Evolutionary conservation across 2,888 invertebrate species (phyloP).

Genomic region (Zaprionus bogoriensis): DNA sequence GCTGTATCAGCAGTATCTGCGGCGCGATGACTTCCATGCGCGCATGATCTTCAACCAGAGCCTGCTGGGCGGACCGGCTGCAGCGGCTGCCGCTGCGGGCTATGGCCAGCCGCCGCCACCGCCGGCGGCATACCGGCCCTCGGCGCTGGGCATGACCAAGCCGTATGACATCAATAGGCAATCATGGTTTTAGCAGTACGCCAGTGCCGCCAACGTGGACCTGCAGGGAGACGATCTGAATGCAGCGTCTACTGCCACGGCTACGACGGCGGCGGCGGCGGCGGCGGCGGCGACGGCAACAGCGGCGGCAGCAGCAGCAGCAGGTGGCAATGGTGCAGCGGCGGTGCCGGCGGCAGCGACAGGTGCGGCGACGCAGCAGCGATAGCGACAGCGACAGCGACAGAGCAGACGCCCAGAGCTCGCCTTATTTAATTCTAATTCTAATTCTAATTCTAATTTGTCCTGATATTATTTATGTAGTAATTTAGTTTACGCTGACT

Average conservation of each 20-base stretch:
- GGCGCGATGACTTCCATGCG: slow-evolving; percentile 86
- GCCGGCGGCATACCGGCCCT: slow-evolving; percentile 85
- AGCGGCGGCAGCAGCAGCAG: slow-evolving; percentile 21
- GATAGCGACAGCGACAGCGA: slow-evolving; percentile 17
- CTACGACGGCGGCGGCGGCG: slow-evolving; percentile 33
- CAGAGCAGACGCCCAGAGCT: slow-evolving; percentile 2
- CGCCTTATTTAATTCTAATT: slow-evolving; percentile 2
- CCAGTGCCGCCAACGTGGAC: slow-evolving; percentile 74
- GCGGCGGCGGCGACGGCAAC: slow-evolving; percentile 11
- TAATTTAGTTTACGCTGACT: slow-evolving; percentile 49
- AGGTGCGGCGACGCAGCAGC: slow-evolving; percentile 11
- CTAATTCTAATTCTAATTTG: slow-evolving; percentile 5
- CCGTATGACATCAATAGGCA: slow-evolving; percentile 89
- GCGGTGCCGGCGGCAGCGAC: slow-evolving; percentile 4
- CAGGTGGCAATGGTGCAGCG: slow-evolving; percentile 7
- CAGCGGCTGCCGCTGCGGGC: slow-evolving; percentile 87
- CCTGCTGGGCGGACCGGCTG: slow-evolving; percentile 82
- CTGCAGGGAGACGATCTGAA: slow-evolving; percentile 73
- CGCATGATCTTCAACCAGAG: slow-evolving; percentile 85
- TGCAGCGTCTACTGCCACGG: slow-evolving; percentile 43
- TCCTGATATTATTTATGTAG: slow-evolving; percentile 22
- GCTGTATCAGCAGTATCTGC: slow-evolving; percentile 89
- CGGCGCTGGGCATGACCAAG: slow-evolving; percentile 87
- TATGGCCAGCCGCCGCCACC: slow-evolving; percentile 86
- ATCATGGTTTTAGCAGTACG: slow-evolving; percentile 86